Conservation (phyloP, 2,888 invertebrate species). For the Meiosimyza decipiens region DNA sequence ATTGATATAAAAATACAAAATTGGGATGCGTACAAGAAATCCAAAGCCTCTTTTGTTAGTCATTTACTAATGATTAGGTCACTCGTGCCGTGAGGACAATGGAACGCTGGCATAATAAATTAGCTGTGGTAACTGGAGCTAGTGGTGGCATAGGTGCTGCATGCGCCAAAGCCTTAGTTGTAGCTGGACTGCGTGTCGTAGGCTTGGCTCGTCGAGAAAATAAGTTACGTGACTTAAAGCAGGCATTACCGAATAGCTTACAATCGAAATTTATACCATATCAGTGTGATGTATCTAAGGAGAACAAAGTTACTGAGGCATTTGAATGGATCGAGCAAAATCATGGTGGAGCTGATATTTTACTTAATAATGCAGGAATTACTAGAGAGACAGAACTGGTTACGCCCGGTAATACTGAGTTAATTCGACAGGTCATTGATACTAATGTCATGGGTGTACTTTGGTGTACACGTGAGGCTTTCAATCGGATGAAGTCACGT, state of each 20-base stretch:
- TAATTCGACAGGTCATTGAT: slow-evolving; percentile 66
- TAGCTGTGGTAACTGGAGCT: slow-evolving; percentile 75
- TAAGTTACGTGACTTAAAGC: slow-evolving; percentile 56
- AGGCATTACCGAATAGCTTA: slow-evolving; percentile 51
- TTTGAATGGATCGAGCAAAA: slow-evolving; percentile 70
- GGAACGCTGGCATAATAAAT: slow-evolving; percentile 73
- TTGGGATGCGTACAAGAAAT: neutral
- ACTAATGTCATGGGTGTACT: slow-evolving; percentile 69
- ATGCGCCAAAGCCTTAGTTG: slow-evolving; percentile 66
- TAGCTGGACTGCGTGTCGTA: slow-evolving; percentile 70
- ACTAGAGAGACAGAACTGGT: slow-evolving; percentile 59
- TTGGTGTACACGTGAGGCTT: slow-evolving; percentile 68
- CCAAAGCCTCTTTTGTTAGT: neutral
- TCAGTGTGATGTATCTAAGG: slow-evolving; percentile 70
- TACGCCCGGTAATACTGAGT: slow-evolving; percentile 56
- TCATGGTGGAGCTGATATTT: slow-evolving; percentile 70
- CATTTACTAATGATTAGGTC: neutral
- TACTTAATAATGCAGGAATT: slow-evolving; percentile 72
- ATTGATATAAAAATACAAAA: slow-evolving; percentile 6
- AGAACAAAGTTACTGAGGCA: slow-evolving; percentile 69
- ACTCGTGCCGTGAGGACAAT: slow-evolving; percentile 52
- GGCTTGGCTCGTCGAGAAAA: slow-evolving; percentile 70
- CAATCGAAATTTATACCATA: slow-evolving; percentile 65
- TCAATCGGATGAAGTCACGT: slow-evolving; percentile 67
- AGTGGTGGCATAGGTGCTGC: slow-evolving; percentile 74